Conservation (phyloP, 2,888 invertebrate genomes). For the Ophion slaviceki region DNA sequence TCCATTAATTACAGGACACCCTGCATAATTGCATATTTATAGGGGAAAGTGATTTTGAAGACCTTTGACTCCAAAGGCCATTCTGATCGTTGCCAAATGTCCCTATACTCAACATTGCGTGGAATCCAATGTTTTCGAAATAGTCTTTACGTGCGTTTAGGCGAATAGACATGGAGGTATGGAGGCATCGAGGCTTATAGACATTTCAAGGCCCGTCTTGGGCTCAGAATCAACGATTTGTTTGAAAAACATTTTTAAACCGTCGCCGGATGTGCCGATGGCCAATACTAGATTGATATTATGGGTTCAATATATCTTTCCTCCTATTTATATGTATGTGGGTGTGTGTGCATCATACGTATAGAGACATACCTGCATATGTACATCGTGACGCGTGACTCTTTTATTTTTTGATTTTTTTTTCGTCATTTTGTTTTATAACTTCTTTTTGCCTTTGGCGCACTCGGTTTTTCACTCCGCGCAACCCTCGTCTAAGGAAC, state of each 20-base stretch:
- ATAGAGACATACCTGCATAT: slow-evolving; percentile 14
- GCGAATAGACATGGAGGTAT: too few species aligned
- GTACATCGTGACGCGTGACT: slow-evolving; percentile 33
- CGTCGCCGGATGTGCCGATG: too few species aligned
- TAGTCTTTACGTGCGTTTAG: too few species aligned
- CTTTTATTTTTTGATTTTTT: slow-evolving; percentile 37
- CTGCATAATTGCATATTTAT: not conserved
- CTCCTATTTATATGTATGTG: too few species aligned
- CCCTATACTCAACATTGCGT: not conserved
- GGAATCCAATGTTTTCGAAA: not conserved
- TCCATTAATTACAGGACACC: too few species aligned
- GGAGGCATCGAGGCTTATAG: too few species aligned
- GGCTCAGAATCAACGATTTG: too few species aligned
- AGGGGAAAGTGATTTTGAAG: not conserved
- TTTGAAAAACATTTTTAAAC: too few species aligned
- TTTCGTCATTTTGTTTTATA: not conserved
- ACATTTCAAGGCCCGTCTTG: too few species aligned
- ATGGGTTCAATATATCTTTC: too few species aligned
- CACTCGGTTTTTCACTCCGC: slow-evolving; percentile 33
- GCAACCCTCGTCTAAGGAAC: slow-evolving; percentile 48
- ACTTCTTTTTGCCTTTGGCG: slow-evolving; percentile 51
- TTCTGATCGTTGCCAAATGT: not conserved
- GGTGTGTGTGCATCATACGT: not conserved
- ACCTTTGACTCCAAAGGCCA: not conserved
- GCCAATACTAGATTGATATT: too few species aligned